Base-by-base conservation (phyloP, 2,113 vertebrate species). In the Cottus gobio region DNA sequence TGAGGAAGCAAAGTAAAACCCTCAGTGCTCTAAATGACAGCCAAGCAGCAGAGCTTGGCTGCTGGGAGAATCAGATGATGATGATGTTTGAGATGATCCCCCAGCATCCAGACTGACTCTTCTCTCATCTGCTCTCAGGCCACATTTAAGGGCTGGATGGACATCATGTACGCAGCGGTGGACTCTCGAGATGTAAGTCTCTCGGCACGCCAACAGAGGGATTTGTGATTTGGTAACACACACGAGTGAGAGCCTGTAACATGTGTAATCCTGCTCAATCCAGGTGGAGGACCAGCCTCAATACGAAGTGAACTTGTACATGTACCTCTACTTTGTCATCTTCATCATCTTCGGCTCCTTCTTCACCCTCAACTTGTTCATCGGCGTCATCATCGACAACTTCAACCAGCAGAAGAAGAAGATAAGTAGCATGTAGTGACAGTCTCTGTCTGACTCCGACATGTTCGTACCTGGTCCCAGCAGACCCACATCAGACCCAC, bases 361-460 rank as follows among this genome's bases (percentile, higher is more conserved):
- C 94, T 99, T 99, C 91, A 99, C 98, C 52, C 94, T 99, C 77
- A 99, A 99, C 87, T 95, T 99, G 66, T 99, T 99, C 91, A 99
- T 99, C 86, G 98, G 98, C 75, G 98, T 99, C 90, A 98, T 99
- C 93, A 99, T 99, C 72, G 98, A 99, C 94, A 99, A 99, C 92
- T 99, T 99, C 95, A 99, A 99, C 90, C 98, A 99, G 93, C 98
- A 99, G 88, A 99, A 99, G 94, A 99, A 99, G 91, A 99, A 99
- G 98, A 99, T 99, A 95, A 99, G 98, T 98, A 92, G 92, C 84
- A 67, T 58, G 66, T 24, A 48, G 20, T 44, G 42, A 73, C n/a
- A n/a, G 20, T 50, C 20, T 50, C 48, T 22, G 48, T n/a, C n/a
- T n/a, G n/a, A n/a, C n/a, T n/a, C n/a, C n/a, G n/a, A n/a, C n/a